phyloP scores from a whole-genome alignment of 2,113 vertebrate species.

The Brachyhypopomus occidentalis region DNA sequence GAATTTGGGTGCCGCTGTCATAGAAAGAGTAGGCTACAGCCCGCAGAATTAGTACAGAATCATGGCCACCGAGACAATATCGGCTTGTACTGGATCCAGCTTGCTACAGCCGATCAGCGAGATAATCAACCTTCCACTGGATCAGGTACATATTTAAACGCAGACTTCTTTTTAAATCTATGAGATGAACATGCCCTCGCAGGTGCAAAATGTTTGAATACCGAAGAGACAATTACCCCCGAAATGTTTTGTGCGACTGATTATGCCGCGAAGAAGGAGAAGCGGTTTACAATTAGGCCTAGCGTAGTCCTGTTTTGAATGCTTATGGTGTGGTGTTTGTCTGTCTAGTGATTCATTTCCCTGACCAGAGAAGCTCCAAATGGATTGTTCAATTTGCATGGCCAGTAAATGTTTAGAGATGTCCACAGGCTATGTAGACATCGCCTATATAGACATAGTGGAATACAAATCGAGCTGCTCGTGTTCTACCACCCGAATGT shows the following conservation, averaged over 20 bases:
- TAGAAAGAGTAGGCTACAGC: slow-evolving; percentile 33
- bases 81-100: slow-evolving; percentile 73
- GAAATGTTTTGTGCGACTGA: background rate
- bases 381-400: background rate
- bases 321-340: no score
- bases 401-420: background rate
- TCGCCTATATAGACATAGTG: background rate
- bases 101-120: slow-evolving; percentile 75
- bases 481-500: background rate
- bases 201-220: slow-evolving; percentile 7
- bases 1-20: slow-evolving; percentile 44
- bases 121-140: slow-evolving; percentile 73
- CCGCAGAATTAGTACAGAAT: slow-evolving; percentile 52
- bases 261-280: background rate
- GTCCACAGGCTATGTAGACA: background rate
- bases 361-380: no score
- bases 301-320: no score
- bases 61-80: slow-evolving; percentile 70
- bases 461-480: background rate
- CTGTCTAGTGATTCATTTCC: no score
- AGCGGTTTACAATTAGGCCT: no score
- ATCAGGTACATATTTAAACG: slow-evolving; percentile 66
- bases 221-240: background rate
- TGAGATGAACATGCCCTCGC: slow-evolving; percentile 29
- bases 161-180: slow-evolving; percentile 1